Evolutionary conservation across 2,113 vertebrate genomes (phyloP).

Genomic region (Sebastes schlegelii): DNA sequence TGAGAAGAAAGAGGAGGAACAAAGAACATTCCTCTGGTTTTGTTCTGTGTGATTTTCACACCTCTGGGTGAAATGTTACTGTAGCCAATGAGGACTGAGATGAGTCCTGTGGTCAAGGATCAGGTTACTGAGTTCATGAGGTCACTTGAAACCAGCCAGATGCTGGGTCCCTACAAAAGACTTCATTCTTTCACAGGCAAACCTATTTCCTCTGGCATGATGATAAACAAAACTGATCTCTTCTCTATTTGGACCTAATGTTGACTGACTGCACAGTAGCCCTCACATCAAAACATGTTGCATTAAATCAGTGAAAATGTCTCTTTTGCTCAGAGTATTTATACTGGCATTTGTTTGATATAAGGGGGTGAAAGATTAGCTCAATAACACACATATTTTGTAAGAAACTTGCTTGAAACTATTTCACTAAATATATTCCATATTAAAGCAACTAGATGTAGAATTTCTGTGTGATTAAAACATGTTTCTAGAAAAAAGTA

Average conservation of each 20-base stretch:
- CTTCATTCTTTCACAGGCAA: neutral
- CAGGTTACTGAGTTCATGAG: too few species aligned
- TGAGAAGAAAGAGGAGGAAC: too few species aligned
- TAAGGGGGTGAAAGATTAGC: neutral
- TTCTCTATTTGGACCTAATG: neutral
- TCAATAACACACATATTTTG: neutral
- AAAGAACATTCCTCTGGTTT: too few species aligned
- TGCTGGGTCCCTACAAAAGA: too few species aligned
- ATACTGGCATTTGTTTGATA: neutral
- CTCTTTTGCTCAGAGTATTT: neutral
- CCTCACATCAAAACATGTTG: neutral
- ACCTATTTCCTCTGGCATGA: neutral
- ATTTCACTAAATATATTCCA: neutral
- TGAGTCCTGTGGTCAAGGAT: too few species aligned
- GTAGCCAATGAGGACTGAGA: too few species aligned
- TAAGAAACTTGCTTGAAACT: neutral
- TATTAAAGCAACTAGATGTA: neutral
- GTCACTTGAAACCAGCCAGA: too few species aligned
- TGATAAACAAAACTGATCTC: conserved; percentile 25
- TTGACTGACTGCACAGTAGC: conserved; percentile 1
- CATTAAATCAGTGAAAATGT: conserved; percentile 20
- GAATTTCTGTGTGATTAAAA: neutral
- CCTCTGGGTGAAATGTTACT: too few species aligned
- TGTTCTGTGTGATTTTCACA: too few species aligned
- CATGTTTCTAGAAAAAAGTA: neutral